Conservation (phyloP, 53 echinoderm and acorn worm genomes). For the Mesocentrotus franciscanus region DNA sequence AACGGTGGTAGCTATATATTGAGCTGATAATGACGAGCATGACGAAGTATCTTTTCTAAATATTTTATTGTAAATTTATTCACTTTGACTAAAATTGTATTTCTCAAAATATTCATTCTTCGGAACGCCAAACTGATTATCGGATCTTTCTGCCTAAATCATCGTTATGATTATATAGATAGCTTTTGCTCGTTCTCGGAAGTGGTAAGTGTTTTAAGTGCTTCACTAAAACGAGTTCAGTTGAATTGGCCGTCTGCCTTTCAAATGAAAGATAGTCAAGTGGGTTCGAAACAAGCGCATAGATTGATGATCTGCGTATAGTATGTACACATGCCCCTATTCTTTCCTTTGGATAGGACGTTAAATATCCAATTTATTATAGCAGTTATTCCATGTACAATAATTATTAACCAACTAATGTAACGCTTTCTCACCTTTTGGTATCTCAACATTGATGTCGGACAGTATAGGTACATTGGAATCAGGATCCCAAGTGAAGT, state of each 20-base stretch:
- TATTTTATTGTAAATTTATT: too few relatives aligned
- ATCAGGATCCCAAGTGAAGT: slow-evolving; percentile 79
- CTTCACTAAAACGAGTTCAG: neutral
- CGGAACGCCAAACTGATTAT: too few relatives aligned
- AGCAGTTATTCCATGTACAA: neutral
- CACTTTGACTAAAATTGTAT: too few relatives aligned
- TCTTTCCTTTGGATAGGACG: too few relatives aligned
- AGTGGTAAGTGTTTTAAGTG: too few relatives aligned
- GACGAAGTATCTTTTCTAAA: neutral
- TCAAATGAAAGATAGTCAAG: neutral
- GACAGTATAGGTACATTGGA: slow-evolving; percentile 71
- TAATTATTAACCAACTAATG: neutral
- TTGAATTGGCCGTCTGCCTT: neutral
- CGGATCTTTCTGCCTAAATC: too few relatives aligned
- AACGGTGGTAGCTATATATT: too few relatives aligned
- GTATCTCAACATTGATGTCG: slow-evolving; percentile 83
- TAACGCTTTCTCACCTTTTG: slow-evolving; percentile 62
- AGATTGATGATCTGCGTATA: too few relatives aligned
- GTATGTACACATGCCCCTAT: too few relatives aligned
- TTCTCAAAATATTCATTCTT: neutral
- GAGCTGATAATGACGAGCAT: neutral
- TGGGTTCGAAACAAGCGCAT: too few relatives aligned
- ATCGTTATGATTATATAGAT: neutral
- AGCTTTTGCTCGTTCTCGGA: too few relatives aligned
- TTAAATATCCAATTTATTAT: too few relatives aligned